phyloP scores from a whole-genome alignment of 2,797 vertebrate genomes.

The Denticeps clupeoides region DNA sequence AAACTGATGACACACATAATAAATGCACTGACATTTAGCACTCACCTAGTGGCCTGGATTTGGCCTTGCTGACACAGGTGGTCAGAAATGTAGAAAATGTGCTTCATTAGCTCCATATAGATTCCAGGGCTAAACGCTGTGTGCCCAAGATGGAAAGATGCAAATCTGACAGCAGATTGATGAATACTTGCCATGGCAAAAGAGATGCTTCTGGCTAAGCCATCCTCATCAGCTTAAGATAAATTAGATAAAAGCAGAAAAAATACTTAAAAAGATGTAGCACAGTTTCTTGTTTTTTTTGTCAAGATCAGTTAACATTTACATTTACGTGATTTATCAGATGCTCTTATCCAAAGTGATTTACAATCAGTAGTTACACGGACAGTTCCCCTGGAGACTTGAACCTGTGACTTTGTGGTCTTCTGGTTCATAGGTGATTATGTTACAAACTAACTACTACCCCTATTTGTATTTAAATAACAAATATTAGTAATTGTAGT shows the following conservation, averaged over 20 bases:
- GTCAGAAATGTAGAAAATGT: conserved; percentile 41
- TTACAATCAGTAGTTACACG: too few species aligned
- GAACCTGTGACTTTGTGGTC: too few species aligned
- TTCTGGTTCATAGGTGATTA: too few species aligned
- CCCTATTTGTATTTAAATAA: too few species aligned
- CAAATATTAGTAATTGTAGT: not conserved
- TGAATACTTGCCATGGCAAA: conserved; percentile 66
- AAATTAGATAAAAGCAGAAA: not conserved
- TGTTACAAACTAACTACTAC: too few species aligned
- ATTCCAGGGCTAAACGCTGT: conserved; percentile 55
- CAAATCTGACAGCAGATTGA: conserved; percentile 52
- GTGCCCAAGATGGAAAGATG: conserved; percentile 37
- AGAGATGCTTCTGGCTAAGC: conserved; percentile 35
- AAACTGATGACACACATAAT: not conserved
- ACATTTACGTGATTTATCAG: too few species aligned
- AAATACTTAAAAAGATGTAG: not conserved
- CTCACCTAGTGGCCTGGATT: conserved; percentile 47
- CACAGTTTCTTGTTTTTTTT: too few species aligned
- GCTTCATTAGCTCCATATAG: conserved; percentile 57
- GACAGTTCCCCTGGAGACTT: too few species aligned
- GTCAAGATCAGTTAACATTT: too few species aligned
- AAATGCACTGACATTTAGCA: not conserved
- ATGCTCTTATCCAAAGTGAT: too few species aligned
- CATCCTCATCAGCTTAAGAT: conserved; percentile 24
- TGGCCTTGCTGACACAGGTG: conserved; percentile 34